Base-by-base conservation (phyloP, 2,888 invertebrate genomes). In the Buathra laborator region DNA sequence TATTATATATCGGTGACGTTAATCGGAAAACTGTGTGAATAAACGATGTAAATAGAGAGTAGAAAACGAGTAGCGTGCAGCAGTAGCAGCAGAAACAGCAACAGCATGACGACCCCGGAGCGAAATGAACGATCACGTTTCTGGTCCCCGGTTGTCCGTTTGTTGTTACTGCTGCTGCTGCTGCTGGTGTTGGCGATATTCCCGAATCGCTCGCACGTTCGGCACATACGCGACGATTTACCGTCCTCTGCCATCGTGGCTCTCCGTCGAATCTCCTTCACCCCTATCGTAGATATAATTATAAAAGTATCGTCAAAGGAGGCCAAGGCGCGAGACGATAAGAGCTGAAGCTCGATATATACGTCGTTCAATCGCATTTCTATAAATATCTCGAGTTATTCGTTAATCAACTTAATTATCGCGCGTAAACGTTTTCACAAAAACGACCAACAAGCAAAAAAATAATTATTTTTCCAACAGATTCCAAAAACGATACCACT, bases 11-110 rank as follows among this genome's bases (percentile, higher is more conserved):
- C 66, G 71, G n/a, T 62, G 62, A 82, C 85, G 81, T 85, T 85
- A 85, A 85, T 85, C 85, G 79, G 71, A 82, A 85, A 79, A 79
- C 75, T 66, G 78, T 81, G 81, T 75, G 85, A 85, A 85, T 85
- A 79, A 85, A 75, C 78, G 68, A 82, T 78, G 79, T 85, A 85
- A 81, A 85, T 85, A 82, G 81, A 44, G 62, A 64, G 46, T 10
- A 53, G 71, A 4, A n/a, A 75, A 68, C 59, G 59, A 48, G 74
- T 68, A 62, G 44, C 10, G 19, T 53, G 1, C 2, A 4, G 44
- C 32, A 37, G 56, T 14, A 24, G 24, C 16, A 37, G 51, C 37
- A 43, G 32, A 7, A 37, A 56, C 37, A 19, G 66, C 14, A 53
- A 53, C 24, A 29, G 66, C 64, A 37, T 37, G 37, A 66, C 72